Evolutionary conservation across 1,140 invertebrate genomes (phyloP), one percentile per base, ranked within the genome.

Genomic region (Aplysia californica): DNA sequence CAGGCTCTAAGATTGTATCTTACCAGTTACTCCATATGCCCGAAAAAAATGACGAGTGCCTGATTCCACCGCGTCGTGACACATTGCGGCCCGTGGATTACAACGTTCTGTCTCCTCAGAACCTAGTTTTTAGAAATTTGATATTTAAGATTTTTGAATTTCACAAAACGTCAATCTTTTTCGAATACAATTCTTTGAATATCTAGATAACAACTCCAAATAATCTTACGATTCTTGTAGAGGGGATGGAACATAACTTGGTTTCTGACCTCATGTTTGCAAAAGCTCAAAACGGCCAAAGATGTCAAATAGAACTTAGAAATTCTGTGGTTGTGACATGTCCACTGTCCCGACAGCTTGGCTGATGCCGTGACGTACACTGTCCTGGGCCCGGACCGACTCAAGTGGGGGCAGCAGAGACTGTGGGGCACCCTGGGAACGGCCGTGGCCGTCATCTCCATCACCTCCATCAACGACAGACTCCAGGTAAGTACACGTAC

Each of bases 391-490:
- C 33, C 71, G 15, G 59, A 75, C n/a, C 55, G 67, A 0, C 70
- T 66, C 31, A 31, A 35, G 38, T 81, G 74, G 72, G 76, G 77
- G 18, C 68, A 58, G 20, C 76, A 78, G 74, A 38, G 80, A 26
- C 38, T 81, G 38, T 80, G 68, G 69, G 80, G 80, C 1, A 79
- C 80, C 0, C 2, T 79, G 6, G 80, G 77, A 15, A 77, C 76
- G 1, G 67, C 59, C 5, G 38, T 68, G 10, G 67, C 67, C n/a
- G 76, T 69, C 20, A 23, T 75, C 2, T 29, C 74, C 23, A 65
- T 67, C 72, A 79, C 59, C 3, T 20, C 36, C 3, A 26, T 61
- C 58, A 75, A 66, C 26, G 73, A 71, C 20, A 39, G 38, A 6
- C 56, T 59, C 0, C 41, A 73, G 58, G 71, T 73, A n/a, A 39